Percentiles rank a stretch among this genome's conserved stretches.
Evolutionary conservation across 2,888 invertebrate species (phyloP).

Genomic region (Perithous albicinctus): DNA sequence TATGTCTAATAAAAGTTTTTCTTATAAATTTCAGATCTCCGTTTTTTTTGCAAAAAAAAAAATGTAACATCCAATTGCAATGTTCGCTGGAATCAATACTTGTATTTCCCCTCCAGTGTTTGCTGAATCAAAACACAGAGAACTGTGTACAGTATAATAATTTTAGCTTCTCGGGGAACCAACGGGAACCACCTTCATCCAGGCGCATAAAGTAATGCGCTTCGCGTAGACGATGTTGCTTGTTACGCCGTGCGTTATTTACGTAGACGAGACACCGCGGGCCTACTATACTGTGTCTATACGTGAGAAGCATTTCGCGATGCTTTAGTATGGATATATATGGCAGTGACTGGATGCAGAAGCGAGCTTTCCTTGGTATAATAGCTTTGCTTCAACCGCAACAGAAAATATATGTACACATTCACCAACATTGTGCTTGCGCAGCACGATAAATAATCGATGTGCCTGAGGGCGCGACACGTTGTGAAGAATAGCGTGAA

Average conservation of each 20-base stretch:
- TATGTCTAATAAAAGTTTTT: too few relatives aligned
- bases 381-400: conserved; percentile 7
- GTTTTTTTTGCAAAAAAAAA: neutral
- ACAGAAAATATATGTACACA: conserved; percentile 3
- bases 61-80: neutral
- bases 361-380: conserved; percentile 12
- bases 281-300: neutral
- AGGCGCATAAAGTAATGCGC: conserved; percentile 13
- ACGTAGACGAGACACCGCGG: conserved; percentile 22
- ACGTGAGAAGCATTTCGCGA: neutral
- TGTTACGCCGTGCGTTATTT: conserved; percentile 22
- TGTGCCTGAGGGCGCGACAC: conserved; percentile 20
- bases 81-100: neutral
- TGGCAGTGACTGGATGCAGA: neutral
- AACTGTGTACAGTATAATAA: neutral
- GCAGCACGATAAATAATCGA: conserved; percentile 51
- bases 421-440: neutral
- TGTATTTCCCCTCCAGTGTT: neutral
- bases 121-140: neutral
- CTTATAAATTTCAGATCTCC: neutral
- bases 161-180: neutral
- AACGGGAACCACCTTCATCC: neutral
- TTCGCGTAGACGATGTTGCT: neutral
- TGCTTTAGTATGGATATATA: conserved; percentile 4
- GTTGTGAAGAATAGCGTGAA: conserved; percentile 24